Percentiles rank a stretch among this genome's conserved stretches.
Conservation (phyloP, 2,797 vertebrate species). For the Notamacropus eugenii region DNA sequence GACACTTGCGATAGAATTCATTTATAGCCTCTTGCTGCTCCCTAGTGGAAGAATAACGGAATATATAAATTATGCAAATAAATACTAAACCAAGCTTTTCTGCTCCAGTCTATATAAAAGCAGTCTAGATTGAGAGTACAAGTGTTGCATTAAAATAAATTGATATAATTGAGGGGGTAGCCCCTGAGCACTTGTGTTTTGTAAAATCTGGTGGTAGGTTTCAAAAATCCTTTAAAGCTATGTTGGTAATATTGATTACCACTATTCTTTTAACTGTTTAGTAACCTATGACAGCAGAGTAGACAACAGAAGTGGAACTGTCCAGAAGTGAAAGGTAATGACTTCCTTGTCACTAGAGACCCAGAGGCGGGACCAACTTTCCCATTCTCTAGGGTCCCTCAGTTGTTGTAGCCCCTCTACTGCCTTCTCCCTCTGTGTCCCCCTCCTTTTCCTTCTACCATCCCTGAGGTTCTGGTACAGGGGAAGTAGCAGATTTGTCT, state of each 20-base stretch:
- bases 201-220: not conserved
- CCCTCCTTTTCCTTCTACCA: not conserved
- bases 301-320: not conserved
- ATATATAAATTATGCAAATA: not conserved
- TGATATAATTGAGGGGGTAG: not conserved
- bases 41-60: constrained; percentile 49
- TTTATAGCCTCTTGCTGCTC: constrained; percentile 56
- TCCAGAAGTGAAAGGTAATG: not conserved
- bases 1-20: not conserved
- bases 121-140: not conserved
- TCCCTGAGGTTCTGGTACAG: not conserved
- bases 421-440: not conserved
- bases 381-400: not conserved
- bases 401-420: not conserved
- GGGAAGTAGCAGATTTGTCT: not conserved
- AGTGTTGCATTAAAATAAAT: not conserved
- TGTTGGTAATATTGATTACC: not conserved
- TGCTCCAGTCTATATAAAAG: not conserved
- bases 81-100: not conserved
- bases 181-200: not conserved
- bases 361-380: not conserved
- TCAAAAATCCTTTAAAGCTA: not conserved
- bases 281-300: not conserved
- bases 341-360: not conserved
- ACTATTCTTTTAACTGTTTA: not conserved